These are phyloP conservation scores for Chrysodeixis includens DNA, from an alignment of 2,888 invertebrate species.

Conservation along the genomic window DNA sequence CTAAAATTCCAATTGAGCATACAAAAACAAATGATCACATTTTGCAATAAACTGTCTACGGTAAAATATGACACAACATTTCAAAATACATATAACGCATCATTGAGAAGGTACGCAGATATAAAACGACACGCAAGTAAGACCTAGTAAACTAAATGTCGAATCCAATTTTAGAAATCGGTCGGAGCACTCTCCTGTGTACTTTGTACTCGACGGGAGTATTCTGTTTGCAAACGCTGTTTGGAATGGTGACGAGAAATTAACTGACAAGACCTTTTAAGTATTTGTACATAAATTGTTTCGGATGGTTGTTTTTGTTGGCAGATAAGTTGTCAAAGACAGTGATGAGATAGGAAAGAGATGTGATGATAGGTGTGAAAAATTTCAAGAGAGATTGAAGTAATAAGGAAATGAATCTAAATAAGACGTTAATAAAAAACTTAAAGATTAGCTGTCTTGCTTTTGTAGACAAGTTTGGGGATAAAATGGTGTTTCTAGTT, in stretches of 20 bases:
- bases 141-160: constrained; percentile 74
- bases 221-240: constrained; percentile 50
- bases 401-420: background rate
- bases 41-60: too few species aligned
- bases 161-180: constrained; percentile 80
- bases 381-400: too few species aligned
- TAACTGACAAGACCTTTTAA: constrained; percentile 31
- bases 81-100: constrained; percentile 7
- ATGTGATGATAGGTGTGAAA: too few species aligned
- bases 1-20: too few species aligned
- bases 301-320: background rate
- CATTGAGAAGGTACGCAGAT: constrained; percentile 12
- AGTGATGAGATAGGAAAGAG: too few species aligned
- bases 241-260: constrained; percentile 31
- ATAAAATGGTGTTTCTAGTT: too few species aligned
- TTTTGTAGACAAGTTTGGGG: too few species aligned
- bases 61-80: background rate
- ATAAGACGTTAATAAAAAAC: too few species aligned
- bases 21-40: too few species aligned
- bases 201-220: constrained; percentile 57
- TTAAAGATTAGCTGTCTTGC: too few species aligned
- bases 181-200: constrained; percentile 70
- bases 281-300: background rate
- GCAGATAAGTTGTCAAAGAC: too few species aligned
- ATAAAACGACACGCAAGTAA: constrained; percentile 49